Conservation (phyloP, 2,888 invertebrate genomes). For the Sarcophaga subvicina region DNA sequence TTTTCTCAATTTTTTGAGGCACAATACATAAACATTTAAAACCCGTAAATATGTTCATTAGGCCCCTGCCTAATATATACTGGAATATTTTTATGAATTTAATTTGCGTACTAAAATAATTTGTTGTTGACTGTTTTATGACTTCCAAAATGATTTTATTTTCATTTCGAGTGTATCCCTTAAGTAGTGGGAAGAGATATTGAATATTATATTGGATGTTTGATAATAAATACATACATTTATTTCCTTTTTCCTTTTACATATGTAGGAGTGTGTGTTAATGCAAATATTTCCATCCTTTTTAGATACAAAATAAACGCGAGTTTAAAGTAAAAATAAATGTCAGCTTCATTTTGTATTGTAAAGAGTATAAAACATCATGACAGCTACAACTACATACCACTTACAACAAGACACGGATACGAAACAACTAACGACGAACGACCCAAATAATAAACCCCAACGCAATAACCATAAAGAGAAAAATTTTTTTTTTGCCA, state of each 20-base stretch:
- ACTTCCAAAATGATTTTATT: not conserved
- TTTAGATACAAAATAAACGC: conserved; percentile 26
- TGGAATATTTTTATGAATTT: too few species aligned
- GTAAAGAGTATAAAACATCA: not conserved
- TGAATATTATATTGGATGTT: not conserved
- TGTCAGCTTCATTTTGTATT: conserved; percentile 34
- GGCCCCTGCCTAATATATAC: too few species aligned
- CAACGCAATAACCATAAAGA: conserved; percentile 29
- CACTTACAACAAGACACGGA: not conserved
- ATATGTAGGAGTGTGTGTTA: not conserved
- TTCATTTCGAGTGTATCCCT: not conserved
- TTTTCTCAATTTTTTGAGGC: too few species aligned
- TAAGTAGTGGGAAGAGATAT: not conserved
- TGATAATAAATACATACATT: conserved; percentile 3
- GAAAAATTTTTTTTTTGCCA: conserved; percentile 14
- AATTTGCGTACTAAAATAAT: too few species aligned
- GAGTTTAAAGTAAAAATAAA: conserved; percentile 25
- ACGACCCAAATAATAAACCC: conserved; percentile 15
- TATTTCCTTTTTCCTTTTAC: not conserved
- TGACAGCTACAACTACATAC: not conserved
- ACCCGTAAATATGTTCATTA: too few species aligned
- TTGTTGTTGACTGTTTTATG: too few species aligned
- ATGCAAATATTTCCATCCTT: conserved; percentile 18
- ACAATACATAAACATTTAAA: too few species aligned
- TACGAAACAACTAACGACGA: not conserved